phyloP scores from a whole-genome alignment of 2,888 invertebrate species.

The Synergus laeviventris region DNA sequence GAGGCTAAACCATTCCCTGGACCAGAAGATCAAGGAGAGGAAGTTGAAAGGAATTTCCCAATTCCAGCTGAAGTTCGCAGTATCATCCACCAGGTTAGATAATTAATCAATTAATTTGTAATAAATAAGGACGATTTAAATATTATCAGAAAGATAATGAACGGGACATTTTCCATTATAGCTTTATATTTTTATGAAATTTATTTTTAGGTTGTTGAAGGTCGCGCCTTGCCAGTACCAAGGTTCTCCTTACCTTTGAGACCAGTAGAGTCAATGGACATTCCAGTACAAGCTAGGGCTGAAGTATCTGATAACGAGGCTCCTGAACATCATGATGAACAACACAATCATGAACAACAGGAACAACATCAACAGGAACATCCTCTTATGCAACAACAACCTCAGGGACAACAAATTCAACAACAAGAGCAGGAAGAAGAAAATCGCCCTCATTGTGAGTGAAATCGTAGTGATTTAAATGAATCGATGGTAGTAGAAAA shows the following conservation, averaged over 20 bases:
- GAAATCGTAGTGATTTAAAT: constrained; percentile 36
- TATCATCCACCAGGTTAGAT: constrained; percentile 67
- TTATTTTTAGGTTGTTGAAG: constrained; percentile 66
- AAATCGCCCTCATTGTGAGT: constrained; percentile 87
- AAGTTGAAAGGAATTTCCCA: constrained; percentile 67
- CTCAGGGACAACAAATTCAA: constrained; percentile 70
- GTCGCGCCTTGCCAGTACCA: constrained; percentile 67
- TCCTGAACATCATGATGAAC: constrained; percentile 63
- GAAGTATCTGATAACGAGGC: constrained; percentile 66
- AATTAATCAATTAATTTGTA: neutral
- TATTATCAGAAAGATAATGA: neutral
- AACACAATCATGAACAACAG: constrained; percentile 64
- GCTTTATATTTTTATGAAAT: neutral
- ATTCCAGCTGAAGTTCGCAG: constrained; percentile 68
- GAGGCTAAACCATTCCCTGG: constrained; percentile 66
- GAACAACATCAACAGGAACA: constrained; percentile 72
- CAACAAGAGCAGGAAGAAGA: constrained; percentile 80
- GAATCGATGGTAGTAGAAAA: neutral
- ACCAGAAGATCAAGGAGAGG: constrained; percentile 67
- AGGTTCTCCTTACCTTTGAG: constrained; percentile 65
- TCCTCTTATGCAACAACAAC: constrained; percentile 76
- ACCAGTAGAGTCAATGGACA: constrained; percentile 67
- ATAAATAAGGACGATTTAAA: neutral
- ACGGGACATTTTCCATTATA: no score
- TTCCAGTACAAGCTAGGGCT: constrained; percentile 69